Evolutionary conservation across 2,888 invertebrate species (phyloP).

Genomic region (Mactromeris polynyma): DNA sequence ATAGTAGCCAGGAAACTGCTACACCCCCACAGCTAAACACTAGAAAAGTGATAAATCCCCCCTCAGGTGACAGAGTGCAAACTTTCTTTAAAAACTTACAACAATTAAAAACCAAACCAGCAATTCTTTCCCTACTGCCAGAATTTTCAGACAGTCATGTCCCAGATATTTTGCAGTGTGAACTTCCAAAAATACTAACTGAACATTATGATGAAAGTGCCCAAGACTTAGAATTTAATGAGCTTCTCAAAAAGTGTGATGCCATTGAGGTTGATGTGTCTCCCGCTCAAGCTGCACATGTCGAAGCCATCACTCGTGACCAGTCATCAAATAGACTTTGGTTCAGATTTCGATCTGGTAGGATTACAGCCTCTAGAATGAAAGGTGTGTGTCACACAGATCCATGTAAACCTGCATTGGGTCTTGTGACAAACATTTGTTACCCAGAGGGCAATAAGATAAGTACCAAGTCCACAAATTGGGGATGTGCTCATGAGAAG

Average conservation of each 20-base stretch:
- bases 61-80: not conserved
- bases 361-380: constrained; percentile 60
- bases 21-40: not conserved
- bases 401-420: not conserved
- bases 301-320: constrained; percentile 39
- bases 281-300: constrained; percentile 10
- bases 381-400: constrained; percentile 44
- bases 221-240: not conserved
- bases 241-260: not conserved
- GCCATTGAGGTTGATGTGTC: not conserved
- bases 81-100: not conserved
- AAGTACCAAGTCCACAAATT: not conserved
- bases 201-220: not conserved
- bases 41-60: not conserved
- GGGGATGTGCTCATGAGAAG: not conserved
- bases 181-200: not conserved
- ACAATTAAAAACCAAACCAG: not conserved
- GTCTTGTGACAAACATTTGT: not conserved
- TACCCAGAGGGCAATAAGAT: not conserved
- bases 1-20: not conserved
- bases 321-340: constrained; percentile 45
- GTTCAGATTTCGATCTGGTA: constrained; percentile 51
- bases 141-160: not conserved
- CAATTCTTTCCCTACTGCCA: not conserved
- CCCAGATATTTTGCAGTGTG: not conserved